A percentile compares a stretch with the other conserved stretches of the same genome.
Conservation (phyloP, 2,888 invertebrate genomes). For the Cephus spinipes region DNA sequence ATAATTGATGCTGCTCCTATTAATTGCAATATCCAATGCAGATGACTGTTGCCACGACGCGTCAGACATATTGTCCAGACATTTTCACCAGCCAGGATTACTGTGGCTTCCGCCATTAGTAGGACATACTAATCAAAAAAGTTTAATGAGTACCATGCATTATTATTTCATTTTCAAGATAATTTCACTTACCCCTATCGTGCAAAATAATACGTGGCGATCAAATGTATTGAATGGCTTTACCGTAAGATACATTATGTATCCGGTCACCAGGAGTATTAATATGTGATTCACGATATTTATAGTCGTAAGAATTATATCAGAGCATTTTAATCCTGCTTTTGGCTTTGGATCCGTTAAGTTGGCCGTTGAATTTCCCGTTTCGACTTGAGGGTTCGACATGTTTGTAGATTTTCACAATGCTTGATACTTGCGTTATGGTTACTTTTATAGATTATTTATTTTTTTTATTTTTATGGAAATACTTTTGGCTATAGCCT, state of each 20-base stretch:
- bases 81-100: slow-evolving; percentile 45
- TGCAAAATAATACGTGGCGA: slow-evolving; percentile 33
- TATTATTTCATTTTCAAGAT: background rate
- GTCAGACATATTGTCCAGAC: slow-evolving; percentile 42
- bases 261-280: slow-evolving; percentile 31
- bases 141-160: background rate
- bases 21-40: slow-evolving; percentile 71
- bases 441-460: background rate
- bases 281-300: slow-evolving; percentile 34
- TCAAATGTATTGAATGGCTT: slow-evolving; percentile 21
- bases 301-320: slow-evolving; percentile 19
- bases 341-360: background rate
- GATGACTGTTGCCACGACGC: slow-evolving; percentile 48
- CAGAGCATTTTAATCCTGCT: slow-evolving; percentile 5
- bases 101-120: slow-evolving; percentile 57
- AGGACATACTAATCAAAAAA: slow-evolving; percentile 47
- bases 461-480: background rate
- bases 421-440: background rate
- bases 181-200: slow-evolving; percentile 34
- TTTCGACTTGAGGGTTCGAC: background rate
- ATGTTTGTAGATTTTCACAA: background rate
- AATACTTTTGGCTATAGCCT: background rate
- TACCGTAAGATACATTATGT: slow-evolving; percentile 24
- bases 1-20: slow-evolving; percentile 69
- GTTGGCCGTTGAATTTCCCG: background rate